These are phyloP conservation scores for Phalacrocorax brasilianus DNA, from an alignment of 2,113 vertebrate genomes.

Conservation along the genomic window DNA sequence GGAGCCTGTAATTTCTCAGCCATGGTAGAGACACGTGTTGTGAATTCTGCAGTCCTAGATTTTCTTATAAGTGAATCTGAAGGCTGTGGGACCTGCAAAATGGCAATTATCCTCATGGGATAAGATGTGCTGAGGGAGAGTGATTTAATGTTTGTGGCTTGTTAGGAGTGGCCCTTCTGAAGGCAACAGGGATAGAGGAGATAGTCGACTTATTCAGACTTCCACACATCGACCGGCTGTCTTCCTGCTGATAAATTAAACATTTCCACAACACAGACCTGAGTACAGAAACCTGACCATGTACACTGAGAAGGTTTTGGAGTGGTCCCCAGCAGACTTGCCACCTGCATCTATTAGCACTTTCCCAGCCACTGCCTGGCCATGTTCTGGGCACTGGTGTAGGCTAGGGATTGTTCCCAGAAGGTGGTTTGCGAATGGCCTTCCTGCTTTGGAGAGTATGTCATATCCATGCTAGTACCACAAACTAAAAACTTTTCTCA, in stretches of 20 bases:
- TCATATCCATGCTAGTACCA: neutral
- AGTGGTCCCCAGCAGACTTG: neutral
- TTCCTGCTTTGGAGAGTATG: neutral
- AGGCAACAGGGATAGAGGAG: neutral
- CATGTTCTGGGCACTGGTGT: neutral
- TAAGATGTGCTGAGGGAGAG: neutral
- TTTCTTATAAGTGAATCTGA: neutral
- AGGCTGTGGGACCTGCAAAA: neutral
- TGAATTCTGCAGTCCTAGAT: neutral
- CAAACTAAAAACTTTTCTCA: neutral
- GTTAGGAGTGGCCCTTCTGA: neutral
- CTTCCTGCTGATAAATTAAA: neutral
- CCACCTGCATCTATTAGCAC: neutral
- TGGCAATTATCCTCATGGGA: neutral
- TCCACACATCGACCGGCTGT: fast-evolving
- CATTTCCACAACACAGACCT: neutral
- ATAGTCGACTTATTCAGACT: neutral
- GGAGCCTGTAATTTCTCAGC: neutral
- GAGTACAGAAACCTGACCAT: neutral
- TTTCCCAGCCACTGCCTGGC: neutral
- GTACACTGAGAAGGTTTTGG: neutral
- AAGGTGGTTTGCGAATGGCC: neutral
- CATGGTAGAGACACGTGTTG: neutral
- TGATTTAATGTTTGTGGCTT: neutral
- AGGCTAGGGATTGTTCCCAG: neutral